A percentile compares a stretch with the other conserved stretches of the same genome.
These are phyloP conservation scores for Nyleta sp. DNA, from an alignment of 2,888 invertebrate genomes.

Conservation along the genomic window DNA sequence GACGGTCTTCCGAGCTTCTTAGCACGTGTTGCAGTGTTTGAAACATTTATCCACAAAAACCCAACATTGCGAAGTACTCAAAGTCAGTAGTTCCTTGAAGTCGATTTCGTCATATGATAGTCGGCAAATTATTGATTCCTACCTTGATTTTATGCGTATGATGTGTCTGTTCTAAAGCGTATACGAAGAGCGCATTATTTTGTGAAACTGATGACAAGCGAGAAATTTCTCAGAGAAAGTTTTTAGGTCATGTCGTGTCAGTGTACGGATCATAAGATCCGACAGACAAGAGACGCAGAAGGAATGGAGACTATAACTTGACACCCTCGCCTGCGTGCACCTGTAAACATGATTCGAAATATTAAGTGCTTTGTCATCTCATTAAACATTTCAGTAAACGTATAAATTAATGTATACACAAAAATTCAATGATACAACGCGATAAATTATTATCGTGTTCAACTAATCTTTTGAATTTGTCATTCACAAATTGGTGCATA, in stretches of 20 bases:
- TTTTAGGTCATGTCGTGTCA: constrained; percentile 18
- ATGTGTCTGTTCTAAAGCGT: not conserved
- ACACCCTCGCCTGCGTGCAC: constrained; percentile 42
- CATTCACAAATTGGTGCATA: too few relatives aligned
- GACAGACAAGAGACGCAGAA: constrained; percentile 27
- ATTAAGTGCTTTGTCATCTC: constrained; percentile 20
- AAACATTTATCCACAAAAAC: not conserved
- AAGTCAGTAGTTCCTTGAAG: not conserved
- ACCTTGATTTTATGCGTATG: constrained; percentile 2
- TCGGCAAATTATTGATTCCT: constrained; percentile 9
- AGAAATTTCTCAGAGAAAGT: constrained; percentile 46
- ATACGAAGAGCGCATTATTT: constrained; percentile 28
- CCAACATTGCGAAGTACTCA: not conserved
- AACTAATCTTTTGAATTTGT: too few relatives aligned
- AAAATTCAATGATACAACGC: too few relatives aligned
- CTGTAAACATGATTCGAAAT: constrained; percentile 15
- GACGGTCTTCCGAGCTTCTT: too few relatives aligned
- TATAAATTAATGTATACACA: too few relatives aligned
- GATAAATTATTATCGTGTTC: too few relatives aligned
- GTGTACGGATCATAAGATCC: constrained; percentile 23
- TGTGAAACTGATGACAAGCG: constrained; percentile 33
- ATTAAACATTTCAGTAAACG: too few relatives aligned
- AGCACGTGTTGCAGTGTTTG: not conserved
- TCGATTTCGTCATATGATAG: constrained; percentile 4
- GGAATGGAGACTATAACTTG: constrained; percentile 16